Evolutionary conservation across 1,140 invertebrate species (phyloP).

Genomic region (Psilanteris sp.): DNA sequence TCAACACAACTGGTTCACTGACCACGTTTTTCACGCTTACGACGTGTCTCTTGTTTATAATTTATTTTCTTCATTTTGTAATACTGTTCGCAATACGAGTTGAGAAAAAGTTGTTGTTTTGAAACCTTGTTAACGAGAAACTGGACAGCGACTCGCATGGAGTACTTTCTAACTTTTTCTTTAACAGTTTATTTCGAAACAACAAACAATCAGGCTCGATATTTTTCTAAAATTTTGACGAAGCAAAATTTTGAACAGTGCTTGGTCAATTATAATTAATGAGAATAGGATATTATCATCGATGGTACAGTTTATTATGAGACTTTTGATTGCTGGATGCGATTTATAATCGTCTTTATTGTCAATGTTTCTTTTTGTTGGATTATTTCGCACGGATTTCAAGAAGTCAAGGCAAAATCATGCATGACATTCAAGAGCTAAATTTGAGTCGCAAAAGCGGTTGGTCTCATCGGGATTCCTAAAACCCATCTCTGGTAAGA

Average conservation of each 20-base stretch:
- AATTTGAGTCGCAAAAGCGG: constrained; percentile 55
- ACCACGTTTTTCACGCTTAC: constrained; percentile 7
- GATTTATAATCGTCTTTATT: too few species aligned
- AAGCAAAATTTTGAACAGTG: too few species aligned
- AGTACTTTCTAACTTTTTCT: constrained; percentile 39
- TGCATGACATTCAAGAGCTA: constrained; percentile 54
- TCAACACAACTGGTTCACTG: constrained; percentile 6
- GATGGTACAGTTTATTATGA: too few species aligned
- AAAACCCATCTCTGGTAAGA: constrained; percentile 57
- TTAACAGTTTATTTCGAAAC: constrained; percentile 29
- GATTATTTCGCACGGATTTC: constrained; percentile 39
- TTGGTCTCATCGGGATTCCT: constrained; percentile 60
- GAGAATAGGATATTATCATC: too few species aligned
- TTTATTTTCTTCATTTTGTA: constrained; percentile 14
- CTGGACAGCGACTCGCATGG: constrained; percentile 21
- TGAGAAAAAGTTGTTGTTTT: constrained; percentile 56
- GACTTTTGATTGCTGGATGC: constrained; percentile 31
- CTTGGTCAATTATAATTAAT: too few species aligned
- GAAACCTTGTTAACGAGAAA: constrained; percentile 54
- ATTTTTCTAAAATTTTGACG: constrained; percentile 30
- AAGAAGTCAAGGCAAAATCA: constrained; percentile 17
- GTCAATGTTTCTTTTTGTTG: constrained; percentile 1
- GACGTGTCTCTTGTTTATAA: constrained; percentile 9
- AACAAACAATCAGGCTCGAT: constrained; percentile 35
- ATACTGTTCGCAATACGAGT: constrained; percentile 22